These are phyloP conservation scores for Lanius ludovicianus DNA, from an alignment of 2,113 vertebrate genomes.

Conservation along the genomic window DNA sequence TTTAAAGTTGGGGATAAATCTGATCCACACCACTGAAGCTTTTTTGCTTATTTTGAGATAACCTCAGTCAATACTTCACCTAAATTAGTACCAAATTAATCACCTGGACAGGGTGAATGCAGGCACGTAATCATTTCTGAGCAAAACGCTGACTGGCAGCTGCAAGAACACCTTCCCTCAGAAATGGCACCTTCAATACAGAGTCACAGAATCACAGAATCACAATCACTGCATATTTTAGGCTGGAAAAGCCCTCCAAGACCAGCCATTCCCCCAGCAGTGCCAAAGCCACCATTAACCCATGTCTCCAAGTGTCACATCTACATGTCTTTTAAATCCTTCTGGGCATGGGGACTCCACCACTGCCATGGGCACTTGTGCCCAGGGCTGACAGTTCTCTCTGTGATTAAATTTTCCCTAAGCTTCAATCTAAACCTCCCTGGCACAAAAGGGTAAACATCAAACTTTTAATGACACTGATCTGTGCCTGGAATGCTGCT, in stretches of 20 bases:
- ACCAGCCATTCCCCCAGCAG: not conserved
- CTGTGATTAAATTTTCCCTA: not conserved
- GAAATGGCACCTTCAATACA: not conserved
- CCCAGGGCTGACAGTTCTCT: not conserved
- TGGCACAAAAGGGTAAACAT: not conserved
- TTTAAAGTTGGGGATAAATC: not conserved
- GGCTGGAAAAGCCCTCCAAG: not conserved
- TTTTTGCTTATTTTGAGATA: not conserved
- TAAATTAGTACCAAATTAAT: not conserved
- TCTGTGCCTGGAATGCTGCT: not conserved
- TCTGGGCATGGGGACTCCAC: not conserved
- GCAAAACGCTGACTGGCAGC: not conserved
- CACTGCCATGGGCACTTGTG: not conserved
- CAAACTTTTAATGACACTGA: not conserved
- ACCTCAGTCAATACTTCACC: rapidly evolving
- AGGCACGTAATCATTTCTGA: not conserved
- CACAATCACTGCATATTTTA: not conserved
- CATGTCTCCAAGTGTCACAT: not conserved
- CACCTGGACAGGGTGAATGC: not conserved
- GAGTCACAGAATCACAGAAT: not conserved
- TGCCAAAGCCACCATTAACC: not conserved
- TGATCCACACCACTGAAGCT: not conserved
- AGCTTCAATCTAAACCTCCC: not conserved
- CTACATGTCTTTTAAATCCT: not conserved
- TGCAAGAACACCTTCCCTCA: not conserved